These are phyloP conservation scores for Planiliza haematocheilus DNA, from an alignment of 2,113 vertebrate species.

Conservation along the genomic window DNA sequence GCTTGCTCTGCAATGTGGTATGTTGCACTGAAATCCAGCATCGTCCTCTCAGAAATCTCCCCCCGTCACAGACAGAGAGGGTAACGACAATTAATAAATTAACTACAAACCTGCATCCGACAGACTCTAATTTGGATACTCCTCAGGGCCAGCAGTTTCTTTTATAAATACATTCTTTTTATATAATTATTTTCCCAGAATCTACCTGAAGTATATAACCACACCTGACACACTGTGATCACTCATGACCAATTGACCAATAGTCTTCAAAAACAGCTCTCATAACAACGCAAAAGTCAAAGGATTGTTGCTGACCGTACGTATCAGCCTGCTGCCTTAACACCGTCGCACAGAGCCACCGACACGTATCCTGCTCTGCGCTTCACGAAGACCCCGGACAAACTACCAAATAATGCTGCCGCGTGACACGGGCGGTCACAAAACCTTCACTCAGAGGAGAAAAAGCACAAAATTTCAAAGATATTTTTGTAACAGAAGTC, in stretches of 20 bases:
- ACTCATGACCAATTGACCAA: slow-evolving; percentile 33
- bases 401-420: slow-evolving; percentile 62
- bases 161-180: too few relatives aligned
- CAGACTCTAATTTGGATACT: slow-evolving; percentile 52
- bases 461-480: slow-evolving; percentile 58
- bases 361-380: slow-evolving; percentile 32
- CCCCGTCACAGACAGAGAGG: slow-evolving; percentile 36
- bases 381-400: slow-evolving; percentile 33
- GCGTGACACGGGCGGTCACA: slow-evolving; percentile 39
- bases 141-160: slow-evolving; percentile 68
- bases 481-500: slow-evolving; percentile 75
- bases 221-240: slow-evolving; percentile 70
- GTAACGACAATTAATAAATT: slow-evolving; percentile 15
- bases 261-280: slow-evolving; percentile 53
- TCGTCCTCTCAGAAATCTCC: slow-evolving; percentile 45
- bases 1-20: slow-evolving; percentile 73
- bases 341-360: slow-evolving; percentile 32
- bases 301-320: slow-evolving; percentile 72
- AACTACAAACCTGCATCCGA: slow-evolving; percentile 25
- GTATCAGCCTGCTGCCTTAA: slow-evolving; percentile 78
- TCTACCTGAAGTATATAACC: slow-evolving; percentile 21
- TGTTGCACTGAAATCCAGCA: slow-evolving; percentile 73
- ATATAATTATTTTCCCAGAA: slow-evolving; percentile 49
- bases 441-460: slow-evolving; percentile 58
- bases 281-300: slow-evolving; percentile 40